These are phyloP conservation scores for Dipodomys ordii DNA, from an alignment of 2,113 vertebrate genomes.

Conservation along the genomic window DNA sequence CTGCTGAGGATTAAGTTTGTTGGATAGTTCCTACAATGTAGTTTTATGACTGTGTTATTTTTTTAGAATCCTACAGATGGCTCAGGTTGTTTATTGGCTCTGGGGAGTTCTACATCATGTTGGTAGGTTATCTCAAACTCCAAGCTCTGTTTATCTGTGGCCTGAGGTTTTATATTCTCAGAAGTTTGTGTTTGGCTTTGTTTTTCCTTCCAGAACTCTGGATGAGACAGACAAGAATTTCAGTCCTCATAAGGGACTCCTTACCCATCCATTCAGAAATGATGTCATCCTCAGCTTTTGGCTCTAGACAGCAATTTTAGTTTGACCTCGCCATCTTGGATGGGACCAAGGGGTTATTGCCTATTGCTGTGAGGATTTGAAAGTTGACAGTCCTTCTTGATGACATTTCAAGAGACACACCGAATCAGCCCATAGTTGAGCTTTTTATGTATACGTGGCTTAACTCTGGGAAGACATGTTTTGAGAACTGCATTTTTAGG, in stretches of 20 bases:
- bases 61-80: background rate
- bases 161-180: constrained; percentile 7
- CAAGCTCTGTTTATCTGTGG: background rate
- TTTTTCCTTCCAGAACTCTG: background rate
- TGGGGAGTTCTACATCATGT: background rate
- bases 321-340: background rate
- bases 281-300: background rate
- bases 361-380: background rate
- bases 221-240: background rate
- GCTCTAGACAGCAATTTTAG: background rate
- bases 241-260: background rate
- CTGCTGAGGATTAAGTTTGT: background rate
- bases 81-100: background rate
- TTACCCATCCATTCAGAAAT: background rate
- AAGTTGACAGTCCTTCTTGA: accelerated
- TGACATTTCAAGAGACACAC: background rate
- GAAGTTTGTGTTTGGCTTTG: background rate
- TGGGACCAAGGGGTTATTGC: background rate
- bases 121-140: background rate
- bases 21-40: background rate
- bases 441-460: background rate
- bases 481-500: background rate
- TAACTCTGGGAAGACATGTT: background rate
- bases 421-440: background rate
- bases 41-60: background rate